Conservation (phyloP, 2,113 vertebrate genomes). For the Vidua chalybeata region DNA sequence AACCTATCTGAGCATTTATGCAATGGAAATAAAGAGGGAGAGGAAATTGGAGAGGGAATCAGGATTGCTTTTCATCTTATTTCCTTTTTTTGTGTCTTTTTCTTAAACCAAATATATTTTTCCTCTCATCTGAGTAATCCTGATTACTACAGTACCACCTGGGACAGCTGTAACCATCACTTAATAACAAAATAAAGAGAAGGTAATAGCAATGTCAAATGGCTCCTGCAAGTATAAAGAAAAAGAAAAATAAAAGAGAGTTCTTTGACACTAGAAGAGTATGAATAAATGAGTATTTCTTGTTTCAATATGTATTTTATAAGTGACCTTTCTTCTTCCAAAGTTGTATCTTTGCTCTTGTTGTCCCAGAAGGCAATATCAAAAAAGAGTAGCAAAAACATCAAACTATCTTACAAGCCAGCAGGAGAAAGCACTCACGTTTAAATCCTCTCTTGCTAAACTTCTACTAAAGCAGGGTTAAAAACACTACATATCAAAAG, state of each 20-base stretch:
- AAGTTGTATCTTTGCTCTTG: background rate
- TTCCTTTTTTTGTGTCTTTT: background rate
- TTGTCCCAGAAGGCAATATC: background rate
- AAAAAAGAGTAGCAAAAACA: background rate
- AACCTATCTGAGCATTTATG: background rate
- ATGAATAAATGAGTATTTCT: background rate
- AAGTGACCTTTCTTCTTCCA: background rate
- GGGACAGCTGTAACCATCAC: background rate
- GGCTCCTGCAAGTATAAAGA: background rate
- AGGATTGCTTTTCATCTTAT: background rate
- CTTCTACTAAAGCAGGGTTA: background rate
- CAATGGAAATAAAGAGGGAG: background rate
- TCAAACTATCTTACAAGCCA: background rate
- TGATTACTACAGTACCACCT: background rate
- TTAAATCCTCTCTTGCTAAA: background rate
- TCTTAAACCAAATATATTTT: background rate
- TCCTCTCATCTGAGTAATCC: background rate
- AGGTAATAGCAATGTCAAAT: background rate
- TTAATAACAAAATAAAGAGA: slow-evolving; percentile 12
- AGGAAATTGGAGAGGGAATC: background rate
- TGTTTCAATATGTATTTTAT: background rate
- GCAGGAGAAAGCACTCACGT: background rate
- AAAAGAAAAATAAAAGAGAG: background rate
- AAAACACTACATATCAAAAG: background rate
- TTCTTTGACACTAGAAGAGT: background rate